phyloP scores from a whole-genome alignment of 2,888 invertebrate genomes.

The Scaptomyza cyrtandrae region DNA sequence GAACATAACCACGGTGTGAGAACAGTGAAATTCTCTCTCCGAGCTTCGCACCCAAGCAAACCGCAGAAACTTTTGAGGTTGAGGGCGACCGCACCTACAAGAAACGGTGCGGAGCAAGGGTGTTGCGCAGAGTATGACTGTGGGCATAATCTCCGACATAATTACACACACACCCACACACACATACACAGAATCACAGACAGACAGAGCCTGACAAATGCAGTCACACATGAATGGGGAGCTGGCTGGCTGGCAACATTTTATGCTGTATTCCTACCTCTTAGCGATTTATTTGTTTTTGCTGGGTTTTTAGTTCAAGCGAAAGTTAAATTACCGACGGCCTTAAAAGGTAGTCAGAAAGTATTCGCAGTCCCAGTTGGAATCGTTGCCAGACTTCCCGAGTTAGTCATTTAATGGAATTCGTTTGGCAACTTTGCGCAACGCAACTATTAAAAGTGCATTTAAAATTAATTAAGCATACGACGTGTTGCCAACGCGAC shows the following conservation, averaged over 20 bases:
- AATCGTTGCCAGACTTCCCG: background rate
- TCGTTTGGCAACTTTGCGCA: constrained; percentile 35
- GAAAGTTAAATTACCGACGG: constrained; percentile 54
- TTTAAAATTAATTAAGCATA: constrained; percentile 76
- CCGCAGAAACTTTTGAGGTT: constrained; percentile 72
- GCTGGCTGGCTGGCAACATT: constrained; percentile 34
- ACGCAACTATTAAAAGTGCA: constrained; percentile 70
- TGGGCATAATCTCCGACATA: constrained; percentile 79
- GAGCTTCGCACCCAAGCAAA: constrained; percentile 53
- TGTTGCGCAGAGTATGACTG: constrained; percentile 54
- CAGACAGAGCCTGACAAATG: constrained; percentile 68
- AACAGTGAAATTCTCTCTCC: constrained; percentile 33
- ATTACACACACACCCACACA: constrained; percentile 64
- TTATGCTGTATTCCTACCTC: constrained; percentile 14
- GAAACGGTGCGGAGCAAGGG: constrained; percentile 13
- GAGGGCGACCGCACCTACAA: constrained; percentile 46
- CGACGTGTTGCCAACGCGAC: constrained; percentile 47
- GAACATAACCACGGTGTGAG: constrained; percentile 38
- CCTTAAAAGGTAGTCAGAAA: constrained; percentile 55
- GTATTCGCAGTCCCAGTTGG: constrained; percentile 1
- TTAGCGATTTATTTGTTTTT: constrained; percentile 37
- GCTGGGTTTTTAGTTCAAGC: constrained; percentile 28
- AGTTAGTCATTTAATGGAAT: constrained; percentile 42
- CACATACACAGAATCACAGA: constrained; percentile 12
- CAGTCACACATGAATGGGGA: constrained; percentile 67